Percentiles rank a stretch among this genome's conserved stretches.
Evolutionary conservation across 2,113 vertebrate genomes (phyloP).

Genomic region (Heliornis fulica): DNA sequence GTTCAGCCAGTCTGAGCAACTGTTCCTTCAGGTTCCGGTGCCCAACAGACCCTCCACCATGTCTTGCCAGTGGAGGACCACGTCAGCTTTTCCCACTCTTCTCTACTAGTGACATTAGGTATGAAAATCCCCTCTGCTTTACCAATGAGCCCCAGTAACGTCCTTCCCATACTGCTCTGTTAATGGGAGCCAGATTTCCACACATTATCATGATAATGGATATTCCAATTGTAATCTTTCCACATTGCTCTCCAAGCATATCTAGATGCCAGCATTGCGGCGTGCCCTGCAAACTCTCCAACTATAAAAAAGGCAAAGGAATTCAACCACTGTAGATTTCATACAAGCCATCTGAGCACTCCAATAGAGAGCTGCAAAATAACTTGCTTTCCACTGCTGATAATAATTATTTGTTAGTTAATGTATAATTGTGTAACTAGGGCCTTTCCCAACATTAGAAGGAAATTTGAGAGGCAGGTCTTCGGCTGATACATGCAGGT

Average conservation of each 20-base stretch:
- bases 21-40: not conserved
- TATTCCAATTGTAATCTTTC: not conserved
- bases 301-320: not conserved
- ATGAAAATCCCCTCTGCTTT: not conserved
- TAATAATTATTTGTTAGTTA: conserved; percentile 9
- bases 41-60: not conserved
- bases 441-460: not conserved
- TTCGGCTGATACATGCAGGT: not conserved
- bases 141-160: not conserved
- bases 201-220: not conserved
- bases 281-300: not conserved
- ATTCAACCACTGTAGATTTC: not conserved
- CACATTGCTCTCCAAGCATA: not conserved
- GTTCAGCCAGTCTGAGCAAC: not conserved
- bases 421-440: conserved; percentile 2
- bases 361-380: not conserved
- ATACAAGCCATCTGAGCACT: not conserved
- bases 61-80: not conserved
- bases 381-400: not conserved
- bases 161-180: not conserved
- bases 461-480: not conserved
- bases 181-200: not conserved
- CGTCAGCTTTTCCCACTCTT: not conserved
- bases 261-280: not conserved
- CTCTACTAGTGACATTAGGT: not conserved